Conservation (phyloP, 53 echinoderm and acorn worm genomes). For the Astropecten irregularis region DNA sequence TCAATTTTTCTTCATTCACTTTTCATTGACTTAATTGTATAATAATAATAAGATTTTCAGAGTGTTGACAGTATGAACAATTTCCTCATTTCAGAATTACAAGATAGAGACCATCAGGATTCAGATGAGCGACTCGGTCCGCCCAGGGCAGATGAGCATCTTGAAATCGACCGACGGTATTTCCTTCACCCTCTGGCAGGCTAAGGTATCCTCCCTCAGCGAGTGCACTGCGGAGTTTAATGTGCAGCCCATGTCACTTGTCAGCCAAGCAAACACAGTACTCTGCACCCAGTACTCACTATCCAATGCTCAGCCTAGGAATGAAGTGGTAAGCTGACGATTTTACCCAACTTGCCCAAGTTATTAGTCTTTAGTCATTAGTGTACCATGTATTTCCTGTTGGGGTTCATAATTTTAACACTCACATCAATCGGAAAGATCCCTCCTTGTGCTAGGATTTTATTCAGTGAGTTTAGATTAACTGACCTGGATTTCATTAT, state of each 20-base stretch:
- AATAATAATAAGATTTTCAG: too few species aligned
- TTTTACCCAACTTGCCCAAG: neutral
- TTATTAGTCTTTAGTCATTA: too few species aligned
- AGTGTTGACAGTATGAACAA: too few species aligned
- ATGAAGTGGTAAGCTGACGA: slow-evolving; percentile 74
- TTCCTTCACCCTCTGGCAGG: slow-evolving; percentile 69
- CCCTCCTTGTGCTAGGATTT: too few species aligned
- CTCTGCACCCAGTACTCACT: slow-evolving; percentile 71
- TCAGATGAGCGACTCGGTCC: slow-evolving; percentile 89
- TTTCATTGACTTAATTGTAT: too few species aligned
- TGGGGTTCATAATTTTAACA: too few species aligned
- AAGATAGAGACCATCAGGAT: slow-evolving; percentile 66
- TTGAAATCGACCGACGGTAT: slow-evolving; percentile 74
- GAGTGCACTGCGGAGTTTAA: slow-evolving; percentile 65
- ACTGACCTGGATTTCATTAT: too few species aligned
- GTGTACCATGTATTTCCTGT: too few species aligned
- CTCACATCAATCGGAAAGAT: too few species aligned
- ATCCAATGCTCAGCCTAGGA: slow-evolving; percentile 50
- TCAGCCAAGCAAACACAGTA: slow-evolving; percentile 33
- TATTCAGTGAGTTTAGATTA: too few species aligned
- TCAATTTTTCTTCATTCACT: too few species aligned
- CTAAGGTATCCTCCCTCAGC: slow-evolving; percentile 60
- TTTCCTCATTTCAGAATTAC: slow-evolving; percentile 52
- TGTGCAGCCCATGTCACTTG: slow-evolving; percentile 33
- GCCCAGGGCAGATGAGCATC: slow-evolving; percentile 77